phyloP scores from a whole-genome alignment of 92 coral and sea anemone species.

The Epizoanthus fatuus region DNA sequence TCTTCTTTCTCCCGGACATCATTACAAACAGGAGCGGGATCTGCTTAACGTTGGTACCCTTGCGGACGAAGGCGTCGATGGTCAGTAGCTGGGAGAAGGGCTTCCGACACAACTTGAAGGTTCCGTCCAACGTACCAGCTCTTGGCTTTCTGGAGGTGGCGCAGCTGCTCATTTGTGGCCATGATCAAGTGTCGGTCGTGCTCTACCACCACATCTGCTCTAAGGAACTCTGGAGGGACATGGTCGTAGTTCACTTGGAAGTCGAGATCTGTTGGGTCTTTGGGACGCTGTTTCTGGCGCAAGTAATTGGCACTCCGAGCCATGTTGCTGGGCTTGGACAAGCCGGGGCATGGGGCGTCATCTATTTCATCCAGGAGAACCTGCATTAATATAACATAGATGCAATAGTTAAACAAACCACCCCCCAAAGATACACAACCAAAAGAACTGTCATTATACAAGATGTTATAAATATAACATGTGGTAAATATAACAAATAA shows the following conservation, averaged over 20 bases:
- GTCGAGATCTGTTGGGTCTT: background rate
- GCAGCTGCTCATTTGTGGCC: constrained; percentile 12
- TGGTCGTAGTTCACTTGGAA: background rate
- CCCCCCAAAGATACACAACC: no score
- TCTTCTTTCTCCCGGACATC: background rate
- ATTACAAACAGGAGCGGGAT: background rate
- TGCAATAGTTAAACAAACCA: no score
- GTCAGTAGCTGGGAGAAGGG: background rate
- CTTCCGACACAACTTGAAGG: background rate
- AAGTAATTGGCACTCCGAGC: background rate
- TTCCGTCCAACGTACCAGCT: constrained; percentile 3
- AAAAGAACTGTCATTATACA: no score
- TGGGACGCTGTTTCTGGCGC: constrained; percentile 15
- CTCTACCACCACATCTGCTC: background rate
- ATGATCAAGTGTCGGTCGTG: background rate
- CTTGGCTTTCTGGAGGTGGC: background rate
- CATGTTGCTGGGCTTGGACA: background rate
- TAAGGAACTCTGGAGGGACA: background rate
- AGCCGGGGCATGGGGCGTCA: background rate
- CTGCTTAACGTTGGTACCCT: background rate
- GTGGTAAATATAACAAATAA: background rate
- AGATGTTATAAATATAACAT: no score
- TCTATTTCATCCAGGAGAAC: no score
- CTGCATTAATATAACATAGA: no score
- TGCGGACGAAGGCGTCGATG: background rate